Conservation (phyloP, 2,888 invertebrate genomes). For the Oscheius onirici region DNA sequence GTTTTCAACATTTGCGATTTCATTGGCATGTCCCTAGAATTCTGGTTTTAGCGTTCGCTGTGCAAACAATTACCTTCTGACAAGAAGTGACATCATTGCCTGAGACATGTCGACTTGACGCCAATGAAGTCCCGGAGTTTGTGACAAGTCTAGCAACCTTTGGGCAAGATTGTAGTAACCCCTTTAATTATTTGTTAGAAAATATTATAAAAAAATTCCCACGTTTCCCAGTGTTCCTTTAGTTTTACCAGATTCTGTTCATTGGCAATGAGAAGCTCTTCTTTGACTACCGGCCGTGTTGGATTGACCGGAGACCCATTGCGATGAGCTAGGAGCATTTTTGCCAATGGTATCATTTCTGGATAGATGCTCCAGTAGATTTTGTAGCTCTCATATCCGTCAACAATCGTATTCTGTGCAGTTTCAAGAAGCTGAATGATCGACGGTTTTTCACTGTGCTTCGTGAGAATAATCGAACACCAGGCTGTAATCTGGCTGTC, state of each 20-base stretch:
- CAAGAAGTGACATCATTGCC: conserved; percentile 79
- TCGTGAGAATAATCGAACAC: conserved; percentile 74
- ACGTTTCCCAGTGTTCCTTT: conserved; percentile 33
- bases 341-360: neutral
- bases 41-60: neutral
- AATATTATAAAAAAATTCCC: neutral
- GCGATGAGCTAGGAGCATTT: neutral
- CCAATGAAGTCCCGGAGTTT: conserved; percentile 78
- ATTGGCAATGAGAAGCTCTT: conserved; percentile 33
- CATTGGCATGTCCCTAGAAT: conserved; percentile 73
- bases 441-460: conserved; percentile 84
- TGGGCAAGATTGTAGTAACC: conserved; percentile 48
- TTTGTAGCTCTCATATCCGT: conserved; percentile 67
- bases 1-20: conserved; percentile 79
- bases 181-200: conserved; percentile 8
- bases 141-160: conserved; percentile 43
- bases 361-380: conserved; percentile 45
- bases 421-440: conserved; percentile 73
- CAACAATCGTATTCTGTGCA: conserved; percentile 72
- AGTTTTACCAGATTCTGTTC: conserved; percentile 28
- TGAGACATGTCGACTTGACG: conserved; percentile 82
- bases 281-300: neutral
- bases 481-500: conserved; percentile 68
- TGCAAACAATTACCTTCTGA: conserved; percentile 74
- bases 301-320: conserved; percentile 22